Conservation (phyloP, 1,140 invertebrate genomes). For the Pissodes strobi region DNA sequence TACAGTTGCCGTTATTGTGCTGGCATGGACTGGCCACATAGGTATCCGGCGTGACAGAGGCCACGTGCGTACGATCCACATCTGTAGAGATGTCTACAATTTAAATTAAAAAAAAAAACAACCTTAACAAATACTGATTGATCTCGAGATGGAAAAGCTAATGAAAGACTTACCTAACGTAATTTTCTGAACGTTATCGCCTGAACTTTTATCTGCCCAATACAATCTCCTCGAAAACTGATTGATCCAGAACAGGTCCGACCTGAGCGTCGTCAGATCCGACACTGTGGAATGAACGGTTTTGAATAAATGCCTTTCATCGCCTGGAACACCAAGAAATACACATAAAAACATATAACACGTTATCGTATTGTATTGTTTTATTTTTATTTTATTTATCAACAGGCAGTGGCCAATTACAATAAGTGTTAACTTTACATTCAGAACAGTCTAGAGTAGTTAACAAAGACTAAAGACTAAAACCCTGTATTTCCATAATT, state of each 20-base stretch:
- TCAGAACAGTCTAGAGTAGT: no score
- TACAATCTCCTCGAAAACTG: slow-evolving; percentile 58
- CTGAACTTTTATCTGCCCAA: slow-evolving; percentile 63
- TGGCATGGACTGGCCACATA: slow-evolving; percentile 62
- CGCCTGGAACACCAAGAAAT: slow-evolving; percentile 34
- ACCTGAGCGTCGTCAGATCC: slow-evolving; percentile 61
- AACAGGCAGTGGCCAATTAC: no score
- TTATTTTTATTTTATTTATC: no score
- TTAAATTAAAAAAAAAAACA: no score
- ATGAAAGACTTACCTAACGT: slow-evolving; percentile 41
- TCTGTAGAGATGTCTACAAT: slow-evolving; percentile 44
- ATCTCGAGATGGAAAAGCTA: no score
- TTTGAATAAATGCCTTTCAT: slow-evolving; percentile 55
- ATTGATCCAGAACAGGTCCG: slow-evolving; percentile 68
- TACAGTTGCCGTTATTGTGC: slow-evolving; percentile 69
- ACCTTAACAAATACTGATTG: no score
- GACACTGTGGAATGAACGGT: slow-evolving; percentile 56
- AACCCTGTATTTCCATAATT: no score
- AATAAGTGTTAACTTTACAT: no score
- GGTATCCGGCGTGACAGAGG: slow-evolving; percentile 39
- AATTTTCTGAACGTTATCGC: slow-evolving; percentile 54
- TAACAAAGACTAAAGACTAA: no score
- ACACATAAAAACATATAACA: neutral
- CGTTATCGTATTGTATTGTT: neutral
- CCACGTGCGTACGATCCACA: slow-evolving; percentile 42